These are phyloP conservation scores for Isurus oxyrinchus DNA, from an alignment of 2,113 vertebrate genomes.

Conservation along the genomic window DNA sequence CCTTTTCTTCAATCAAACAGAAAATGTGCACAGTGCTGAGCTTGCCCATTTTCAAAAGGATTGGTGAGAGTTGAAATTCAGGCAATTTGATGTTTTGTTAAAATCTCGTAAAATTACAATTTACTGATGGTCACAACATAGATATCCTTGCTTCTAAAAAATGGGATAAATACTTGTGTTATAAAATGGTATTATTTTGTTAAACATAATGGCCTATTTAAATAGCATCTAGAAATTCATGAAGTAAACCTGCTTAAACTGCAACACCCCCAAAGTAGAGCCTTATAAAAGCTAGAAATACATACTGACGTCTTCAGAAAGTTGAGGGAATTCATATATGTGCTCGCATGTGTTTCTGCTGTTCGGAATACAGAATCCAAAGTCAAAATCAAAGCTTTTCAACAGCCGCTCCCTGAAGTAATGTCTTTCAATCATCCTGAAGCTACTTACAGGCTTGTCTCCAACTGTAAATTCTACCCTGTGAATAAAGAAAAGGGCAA, in stretches of 20 bases:
- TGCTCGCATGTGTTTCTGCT: constrained; percentile 97
- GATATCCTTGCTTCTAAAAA: not conserved
- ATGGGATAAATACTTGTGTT: not conserved
- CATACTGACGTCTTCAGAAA: constrained; percentile 92
- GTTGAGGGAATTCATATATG: constrained; percentile 96
- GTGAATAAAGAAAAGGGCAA: constrained; percentile 39
- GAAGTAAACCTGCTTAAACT: not conserved
- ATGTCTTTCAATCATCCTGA: constrained; percentile 96
- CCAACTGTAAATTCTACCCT: constrained; percentile 98
- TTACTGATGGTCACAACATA: not conserved
- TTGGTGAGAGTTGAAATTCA: not conserved
- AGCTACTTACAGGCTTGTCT: constrained; percentile 84
- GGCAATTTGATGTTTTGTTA: not conserved
- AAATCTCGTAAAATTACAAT: not conserved
- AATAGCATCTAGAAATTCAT: not conserved
- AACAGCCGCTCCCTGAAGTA: constrained; percentile 91
- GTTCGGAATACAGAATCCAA: constrained; percentile 96
- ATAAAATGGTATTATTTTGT: not conserved
- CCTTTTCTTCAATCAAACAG: not conserved
- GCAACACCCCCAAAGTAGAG: not conserved
- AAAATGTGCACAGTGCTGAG: not conserved
- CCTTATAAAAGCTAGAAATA: constrained; percentile 41
- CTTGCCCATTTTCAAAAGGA: not conserved
- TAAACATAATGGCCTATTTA: not conserved
- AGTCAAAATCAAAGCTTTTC: constrained; percentile 98